A percentile compares a stretch with the other conserved stretches of the same genome.
phyloP scores from a whole-genome alignment of 2,888 invertebrate genomes.

The Allacma fusca region DNA sequence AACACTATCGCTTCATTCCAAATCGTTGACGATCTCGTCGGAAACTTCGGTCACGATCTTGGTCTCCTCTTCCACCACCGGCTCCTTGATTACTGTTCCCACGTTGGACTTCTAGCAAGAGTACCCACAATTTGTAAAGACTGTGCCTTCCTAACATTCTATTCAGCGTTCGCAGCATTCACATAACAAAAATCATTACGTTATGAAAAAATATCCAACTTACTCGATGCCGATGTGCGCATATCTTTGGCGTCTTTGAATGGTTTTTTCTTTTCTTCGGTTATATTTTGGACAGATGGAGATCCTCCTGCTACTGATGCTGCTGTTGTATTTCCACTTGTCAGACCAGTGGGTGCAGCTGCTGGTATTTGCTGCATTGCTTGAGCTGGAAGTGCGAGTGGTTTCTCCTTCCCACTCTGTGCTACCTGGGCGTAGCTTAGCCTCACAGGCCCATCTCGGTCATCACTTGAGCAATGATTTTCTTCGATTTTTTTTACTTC shows the following conservation, averaged over 20 bases:
- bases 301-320: slow-evolving; percentile 34
- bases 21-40: slow-evolving; percentile 44
- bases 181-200: no score
- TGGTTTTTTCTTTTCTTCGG: slow-evolving; percentile 54
- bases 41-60: slow-evolving; percentile 54
- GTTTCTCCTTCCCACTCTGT: slow-evolving; percentile 64
- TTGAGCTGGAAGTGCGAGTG: slow-evolving; percentile 39
- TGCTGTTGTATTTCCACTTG: not conserved
- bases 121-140: not conserved
- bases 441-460: slow-evolving; percentile 61
- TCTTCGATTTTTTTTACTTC: slow-evolving; percentile 53
- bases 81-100: slow-evolving; percentile 45
- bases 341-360: not conserved
- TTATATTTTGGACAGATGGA: slow-evolving; percentile 18
- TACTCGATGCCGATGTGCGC: slow-evolving; percentile 56
- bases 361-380: slow-evolving; percentile 21
- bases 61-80: slow-evolving; percentile 49
- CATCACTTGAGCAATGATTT: slow-evolving; percentile 61
- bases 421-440: slow-evolving; percentile 75
- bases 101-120: slow-evolving; percentile 49
- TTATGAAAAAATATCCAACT: slow-evolving; percentile 17
- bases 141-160: not conserved
- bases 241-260: slow-evolving; percentile 57
- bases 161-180: no score
- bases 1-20: slow-evolving; percentile 28